Percentiles rank a stretch among this genome's conserved stretches.
Conservation (phyloP, 2,888 invertebrate species). For the Drosophila conformis region DNA sequence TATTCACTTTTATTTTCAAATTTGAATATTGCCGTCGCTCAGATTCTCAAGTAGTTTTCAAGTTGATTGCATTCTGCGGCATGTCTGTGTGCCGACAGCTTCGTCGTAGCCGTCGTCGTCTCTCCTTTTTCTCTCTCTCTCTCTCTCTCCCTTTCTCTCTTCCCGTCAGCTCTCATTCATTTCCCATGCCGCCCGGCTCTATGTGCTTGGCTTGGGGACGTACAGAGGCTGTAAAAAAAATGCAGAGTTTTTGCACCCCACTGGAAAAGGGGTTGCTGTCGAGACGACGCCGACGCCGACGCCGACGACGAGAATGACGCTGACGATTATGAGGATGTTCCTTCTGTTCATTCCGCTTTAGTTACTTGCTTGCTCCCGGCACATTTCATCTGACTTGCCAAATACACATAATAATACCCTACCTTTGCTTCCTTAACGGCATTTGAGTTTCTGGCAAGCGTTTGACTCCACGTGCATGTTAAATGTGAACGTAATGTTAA, state of each 20-base stretch:
- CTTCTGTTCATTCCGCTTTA: conserved; percentile 33
- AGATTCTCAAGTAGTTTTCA: conserved; percentile 77
- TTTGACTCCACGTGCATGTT: background rate
- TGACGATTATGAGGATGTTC: conserved; percentile 44
- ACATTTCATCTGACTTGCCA: conserved; percentile 41
- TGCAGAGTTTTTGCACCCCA: conserved; percentile 66
- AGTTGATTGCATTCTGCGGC: conserved; percentile 72
- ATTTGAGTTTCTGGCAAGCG: conserved; percentile 4
- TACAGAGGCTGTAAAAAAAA: conserved; percentile 16
- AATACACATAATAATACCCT: conserved; percentile 32
- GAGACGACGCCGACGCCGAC: background rate
- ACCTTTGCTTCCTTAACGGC: background rate
- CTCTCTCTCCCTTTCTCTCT: conserved; percentile 34
- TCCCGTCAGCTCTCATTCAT: conserved; percentile 53
- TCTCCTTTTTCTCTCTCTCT: conserved; percentile 7
- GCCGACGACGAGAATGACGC: conserved; percentile 13
- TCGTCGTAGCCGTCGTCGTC: background rate
- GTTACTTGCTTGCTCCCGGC: conserved; percentile 43
- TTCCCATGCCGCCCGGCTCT: conserved; percentile 61
- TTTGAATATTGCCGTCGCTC: conserved; percentile 68
- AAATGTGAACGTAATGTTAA: conserved; percentile 6
- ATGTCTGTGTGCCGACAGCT: conserved; percentile 50
- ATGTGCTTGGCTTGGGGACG: conserved; percentile 36
- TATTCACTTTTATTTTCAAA: conserved; percentile 71
- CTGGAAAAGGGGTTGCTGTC: conserved; percentile 60